These are phyloP conservation scores for Drosophila fulvimacula DNA, from an alignment of 2,888 invertebrate species.

Conservation along the genomic window DNA sequence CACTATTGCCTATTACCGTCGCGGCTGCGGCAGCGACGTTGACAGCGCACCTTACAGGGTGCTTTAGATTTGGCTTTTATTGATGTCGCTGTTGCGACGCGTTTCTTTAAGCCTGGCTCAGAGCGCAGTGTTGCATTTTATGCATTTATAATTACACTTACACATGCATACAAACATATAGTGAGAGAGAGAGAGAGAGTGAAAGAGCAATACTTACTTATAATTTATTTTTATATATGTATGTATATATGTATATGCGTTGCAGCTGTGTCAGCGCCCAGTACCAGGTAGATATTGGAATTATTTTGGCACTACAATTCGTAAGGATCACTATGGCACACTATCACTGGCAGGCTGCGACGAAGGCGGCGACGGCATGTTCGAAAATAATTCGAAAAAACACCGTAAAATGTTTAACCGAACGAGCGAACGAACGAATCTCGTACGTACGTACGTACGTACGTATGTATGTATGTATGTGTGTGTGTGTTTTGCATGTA, in stretches of 20 bases:
- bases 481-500: slow-evolving; percentile 3
- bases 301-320: slow-evolving; percentile 61
- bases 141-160: slow-evolving; percentile 77
- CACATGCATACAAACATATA: no score
- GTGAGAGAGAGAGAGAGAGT: background rate
- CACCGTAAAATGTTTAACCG: slow-evolving; percentile 39
- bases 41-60: slow-evolving; percentile 69
- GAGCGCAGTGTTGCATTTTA: slow-evolving; percentile 65
- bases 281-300: slow-evolving; percentile 37
- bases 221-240: no score
- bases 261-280: slow-evolving; percentile 39
- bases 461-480: background rate
- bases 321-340: slow-evolving; percentile 62
- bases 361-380: slow-evolving; percentile 24
- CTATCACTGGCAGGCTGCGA: slow-evolving; percentile 48
- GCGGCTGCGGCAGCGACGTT: slow-evolving; percentile 57
- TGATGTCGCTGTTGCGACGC: slow-evolving; percentile 38
- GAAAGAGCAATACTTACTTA: slow-evolving; percentile 18
- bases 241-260: slow-evolving; percentile 21
- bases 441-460: background rate
- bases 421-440: slow-evolving; percentile 1
- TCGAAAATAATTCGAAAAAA: slow-evolving; percentile 33
- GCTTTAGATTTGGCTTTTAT: slow-evolving; percentile 68
- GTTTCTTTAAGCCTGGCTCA: slow-evolving; percentile 54
- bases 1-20: slow-evolving; percentile 64